These are phyloP conservation scores for Heteronetta atricapilla DNA, from an alignment of 2,113 vertebrate species.

Conservation along the genomic window DNA sequence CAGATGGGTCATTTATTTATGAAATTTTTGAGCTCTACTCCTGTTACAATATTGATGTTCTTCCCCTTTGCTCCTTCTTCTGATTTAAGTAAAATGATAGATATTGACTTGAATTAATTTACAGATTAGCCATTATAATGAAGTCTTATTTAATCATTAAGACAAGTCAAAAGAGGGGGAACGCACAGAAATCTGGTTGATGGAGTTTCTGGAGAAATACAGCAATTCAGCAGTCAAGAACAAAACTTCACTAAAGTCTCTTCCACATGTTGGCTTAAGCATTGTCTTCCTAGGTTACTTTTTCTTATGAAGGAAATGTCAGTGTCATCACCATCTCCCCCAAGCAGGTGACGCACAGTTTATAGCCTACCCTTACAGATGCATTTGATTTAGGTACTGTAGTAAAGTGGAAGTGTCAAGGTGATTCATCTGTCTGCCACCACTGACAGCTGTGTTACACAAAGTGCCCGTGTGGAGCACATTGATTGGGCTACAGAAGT, in stretches of 20 bases:
- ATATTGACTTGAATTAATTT: slow-evolving; percentile 45
- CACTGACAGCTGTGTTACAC: slow-evolving; percentile 1
- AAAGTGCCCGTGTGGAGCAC: background rate
- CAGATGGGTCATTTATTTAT: background rate
- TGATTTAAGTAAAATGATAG: slow-evolving; percentile 12
- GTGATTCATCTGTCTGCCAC: slow-evolving; percentile 42
- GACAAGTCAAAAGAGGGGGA: background rate
- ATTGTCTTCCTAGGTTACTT: background rate
- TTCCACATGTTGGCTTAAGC: background rate
- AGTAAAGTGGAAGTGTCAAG: slow-evolving; percentile 51
- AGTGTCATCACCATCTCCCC: background rate
- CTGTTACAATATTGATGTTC: slow-evolving; percentile 31
- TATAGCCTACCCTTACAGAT: slow-evolving; percentile 37
- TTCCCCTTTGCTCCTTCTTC: background rate
- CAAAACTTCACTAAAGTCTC: background rate
- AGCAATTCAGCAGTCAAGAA: background rate
- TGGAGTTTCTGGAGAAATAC: background rate
- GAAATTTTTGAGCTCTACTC: background rate
- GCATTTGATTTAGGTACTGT: slow-evolving; percentile 52
- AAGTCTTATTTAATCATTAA: slow-evolving; percentile 35
- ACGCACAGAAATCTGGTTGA: background rate
- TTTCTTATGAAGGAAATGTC: slow-evolving; percentile 13
- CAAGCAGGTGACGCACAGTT: background rate
- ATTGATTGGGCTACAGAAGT: background rate
- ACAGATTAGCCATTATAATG: slow-evolving; percentile 35